Conservation (phyloP, 2,113 vertebrate species). For the Kryptolebias marmoratus region DNA sequence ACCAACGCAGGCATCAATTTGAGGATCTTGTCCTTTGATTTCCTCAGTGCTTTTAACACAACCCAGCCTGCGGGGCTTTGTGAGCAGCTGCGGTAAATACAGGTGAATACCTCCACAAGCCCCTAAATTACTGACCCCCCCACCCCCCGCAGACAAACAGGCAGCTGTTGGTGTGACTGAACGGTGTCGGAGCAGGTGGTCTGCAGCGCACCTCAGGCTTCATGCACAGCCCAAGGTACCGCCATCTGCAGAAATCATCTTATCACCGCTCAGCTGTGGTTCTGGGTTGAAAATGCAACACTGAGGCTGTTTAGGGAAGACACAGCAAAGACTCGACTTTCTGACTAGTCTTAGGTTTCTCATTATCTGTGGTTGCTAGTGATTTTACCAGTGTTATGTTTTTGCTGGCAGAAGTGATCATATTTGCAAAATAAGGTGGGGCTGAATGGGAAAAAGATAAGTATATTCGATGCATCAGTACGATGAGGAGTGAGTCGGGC, state of each 20-base stretch:
- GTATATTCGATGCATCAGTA: background rate
- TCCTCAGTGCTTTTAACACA: background rate
- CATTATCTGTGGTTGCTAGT: background rate
- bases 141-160: background rate
- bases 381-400: background rate
- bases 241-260: background rate
- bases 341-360: too few species aligned
- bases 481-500: too few species aligned
- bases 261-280: background rate
- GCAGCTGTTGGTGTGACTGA: background rate
- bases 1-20: background rate
- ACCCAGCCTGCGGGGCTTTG: background rate
- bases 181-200: background rate
- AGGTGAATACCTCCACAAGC: background rate
- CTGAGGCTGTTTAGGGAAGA: background rate
- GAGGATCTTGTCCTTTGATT: background rate
- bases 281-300: background rate
- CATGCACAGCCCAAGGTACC: background rate
- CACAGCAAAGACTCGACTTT: too few species aligned
- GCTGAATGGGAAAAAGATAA: background rate
- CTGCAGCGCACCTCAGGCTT: background rate
- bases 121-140: background rate
- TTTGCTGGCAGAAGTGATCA: background rate
- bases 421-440: background rate
- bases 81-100: background rate